phyloP scores from a whole-genome alignment of 2,888 invertebrate species.

The Fabriciana adippe region DNA sequence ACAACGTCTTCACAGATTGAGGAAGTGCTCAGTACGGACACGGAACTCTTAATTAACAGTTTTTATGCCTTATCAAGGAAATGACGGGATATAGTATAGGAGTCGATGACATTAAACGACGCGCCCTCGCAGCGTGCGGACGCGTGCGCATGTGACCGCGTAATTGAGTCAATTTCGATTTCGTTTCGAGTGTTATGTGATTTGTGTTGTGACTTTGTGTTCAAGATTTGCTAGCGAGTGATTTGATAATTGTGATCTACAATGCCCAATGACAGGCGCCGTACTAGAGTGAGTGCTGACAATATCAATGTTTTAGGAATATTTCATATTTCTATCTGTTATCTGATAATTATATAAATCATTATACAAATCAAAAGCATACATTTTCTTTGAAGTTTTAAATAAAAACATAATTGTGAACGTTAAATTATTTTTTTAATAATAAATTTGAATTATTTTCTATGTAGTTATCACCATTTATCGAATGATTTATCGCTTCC shows the following conservation, averaged over 20 bases:
- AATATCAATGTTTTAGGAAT: too few relatives aligned
- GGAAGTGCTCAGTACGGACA: slow-evolving; percentile 30
- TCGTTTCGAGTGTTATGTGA: slow-evolving; percentile 6
- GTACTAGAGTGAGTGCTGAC: slow-evolving; percentile 55
- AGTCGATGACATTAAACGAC: slow-evolving; percentile 49
- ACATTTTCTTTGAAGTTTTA: slow-evolving; percentile 22
- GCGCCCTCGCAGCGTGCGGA: slow-evolving; percentile 49
- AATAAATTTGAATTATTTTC: background rate
- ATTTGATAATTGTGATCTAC: slow-evolving; percentile 27
- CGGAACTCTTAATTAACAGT: slow-evolving; percentile 37
- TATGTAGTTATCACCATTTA: slow-evolving; percentile 17
- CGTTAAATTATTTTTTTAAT: background rate
- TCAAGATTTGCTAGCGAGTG: background rate
- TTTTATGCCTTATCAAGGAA: slow-evolving; percentile 40
- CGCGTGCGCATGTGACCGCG: slow-evolving; percentile 42
- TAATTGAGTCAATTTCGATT: too few relatives aligned
- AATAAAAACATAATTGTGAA: background rate
- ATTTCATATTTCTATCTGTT: too few relatives aligned
- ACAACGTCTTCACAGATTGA: slow-evolving; percentile 16
- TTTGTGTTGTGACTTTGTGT: slow-evolving; percentile 20
- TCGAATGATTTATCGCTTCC: too few relatives aligned
- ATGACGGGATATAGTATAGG: slow-evolving; percentile 30
- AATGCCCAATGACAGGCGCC: slow-evolving; percentile 63
- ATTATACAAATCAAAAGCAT: too few relatives aligned
- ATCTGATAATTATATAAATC: too few relatives aligned